phyloP scores from a whole-genome alignment of 2,113 vertebrate species.

The Andinoacara biseriatus region DNA sequence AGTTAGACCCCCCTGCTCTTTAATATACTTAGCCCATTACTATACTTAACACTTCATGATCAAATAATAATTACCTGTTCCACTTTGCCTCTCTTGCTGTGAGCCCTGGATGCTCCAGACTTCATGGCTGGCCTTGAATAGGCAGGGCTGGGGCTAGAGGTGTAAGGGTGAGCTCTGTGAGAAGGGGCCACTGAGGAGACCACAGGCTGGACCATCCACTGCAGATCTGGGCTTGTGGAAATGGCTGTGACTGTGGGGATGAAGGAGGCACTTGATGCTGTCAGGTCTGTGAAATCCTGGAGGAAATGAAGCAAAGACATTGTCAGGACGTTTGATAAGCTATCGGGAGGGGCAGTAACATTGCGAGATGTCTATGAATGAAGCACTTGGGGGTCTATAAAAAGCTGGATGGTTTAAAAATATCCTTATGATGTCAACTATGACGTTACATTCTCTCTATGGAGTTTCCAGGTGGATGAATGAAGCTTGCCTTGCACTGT shows the following conservation, averaged over 20 bases:
- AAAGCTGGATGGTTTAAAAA: slow-evolving; percentile 82
- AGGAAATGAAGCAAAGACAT: slow-evolving; percentile 33
- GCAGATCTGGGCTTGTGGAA: slow-evolving; percentile 88
- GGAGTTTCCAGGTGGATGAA: slow-evolving; percentile 86
- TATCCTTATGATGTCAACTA: slow-evolving; percentile 87
- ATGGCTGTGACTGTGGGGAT: slow-evolving; percentile 92
- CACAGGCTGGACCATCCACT: slow-evolving; percentile 93
- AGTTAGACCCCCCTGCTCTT: slow-evolving; percentile 19
- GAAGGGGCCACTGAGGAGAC: slow-evolving; percentile 89
- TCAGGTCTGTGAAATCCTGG: slow-evolving; percentile 91
- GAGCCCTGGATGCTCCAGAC: slow-evolving; percentile 76
- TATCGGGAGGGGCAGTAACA: slow-evolving; percentile 22
- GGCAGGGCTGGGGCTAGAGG: slow-evolving; percentile 68
- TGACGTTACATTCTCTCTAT: slow-evolving; percentile 86
- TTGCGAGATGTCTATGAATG: slow-evolving; percentile 46
- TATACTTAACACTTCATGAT: background rate
- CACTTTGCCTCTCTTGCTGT: slow-evolving; percentile 84
- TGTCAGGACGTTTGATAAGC: slow-evolving; percentile 43
- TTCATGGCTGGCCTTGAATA: slow-evolving; percentile 82
- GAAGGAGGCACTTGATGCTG: slow-evolving; percentile 87
- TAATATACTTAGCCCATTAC: background rate
- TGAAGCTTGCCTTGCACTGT: slow-evolving; percentile 30
- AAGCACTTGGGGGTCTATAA: slow-evolving; percentile 49
- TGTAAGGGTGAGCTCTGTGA: slow-evolving; percentile 86
- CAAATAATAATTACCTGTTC: slow-evolving; percentile 85